Evolutionary conservation across 2,888 invertebrate species (phyloP).

Genomic region (Drosophila ezoana): DNA sequence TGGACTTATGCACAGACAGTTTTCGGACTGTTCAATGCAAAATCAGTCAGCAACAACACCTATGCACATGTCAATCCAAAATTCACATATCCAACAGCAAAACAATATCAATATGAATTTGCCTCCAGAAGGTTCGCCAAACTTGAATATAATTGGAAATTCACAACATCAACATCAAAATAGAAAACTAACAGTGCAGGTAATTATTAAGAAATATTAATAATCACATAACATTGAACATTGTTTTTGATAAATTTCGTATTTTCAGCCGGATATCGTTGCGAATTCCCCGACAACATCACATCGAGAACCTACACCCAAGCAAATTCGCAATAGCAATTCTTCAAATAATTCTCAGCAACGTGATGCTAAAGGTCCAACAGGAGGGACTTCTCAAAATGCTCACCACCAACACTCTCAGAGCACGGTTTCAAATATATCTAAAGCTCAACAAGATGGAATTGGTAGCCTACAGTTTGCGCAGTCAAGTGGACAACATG

Average conservation of each 20-base stretch:
- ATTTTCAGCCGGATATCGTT: conserved; percentile 69
- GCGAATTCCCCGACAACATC: conserved; percentile 71
- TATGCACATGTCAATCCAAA: conserved; percentile 86
- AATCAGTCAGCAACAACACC: conserved; percentile 86
- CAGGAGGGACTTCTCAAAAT: conserved; percentile 70
- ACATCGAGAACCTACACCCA: conserved; percentile 84
- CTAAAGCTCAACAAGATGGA: conserved; percentile 84
- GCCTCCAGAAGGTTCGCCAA: conserved; percentile 83
- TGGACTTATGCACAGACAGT: conserved; percentile 86
- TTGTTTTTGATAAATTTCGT: too few species aligned
- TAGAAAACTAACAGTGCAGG: conserved; percentile 82
- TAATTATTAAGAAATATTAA: conserved; percentile 33
- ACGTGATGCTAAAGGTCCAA: conserved; percentile 80
- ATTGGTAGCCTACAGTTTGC: conserved; percentile 78
- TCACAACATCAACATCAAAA: conserved; percentile 73
- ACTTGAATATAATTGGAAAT: conserved; percentile 81
- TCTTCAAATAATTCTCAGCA: conserved; percentile 67
- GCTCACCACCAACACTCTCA: conserved; percentile 75
- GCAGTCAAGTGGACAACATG: conserved; percentile 73
- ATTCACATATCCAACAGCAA: conserved; percentile 87
- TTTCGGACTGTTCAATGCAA: conserved; percentile 90
- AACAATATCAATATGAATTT: conserved; percentile 75
- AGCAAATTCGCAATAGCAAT: conserved; percentile 81
- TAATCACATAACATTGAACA: too few species aligned
- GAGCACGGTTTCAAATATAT: conserved; percentile 71